These are phyloP conservation scores for Parnassius smintheus DNA, from an alignment of 2,888 invertebrate species.

Conservation along the genomic window DNA sequence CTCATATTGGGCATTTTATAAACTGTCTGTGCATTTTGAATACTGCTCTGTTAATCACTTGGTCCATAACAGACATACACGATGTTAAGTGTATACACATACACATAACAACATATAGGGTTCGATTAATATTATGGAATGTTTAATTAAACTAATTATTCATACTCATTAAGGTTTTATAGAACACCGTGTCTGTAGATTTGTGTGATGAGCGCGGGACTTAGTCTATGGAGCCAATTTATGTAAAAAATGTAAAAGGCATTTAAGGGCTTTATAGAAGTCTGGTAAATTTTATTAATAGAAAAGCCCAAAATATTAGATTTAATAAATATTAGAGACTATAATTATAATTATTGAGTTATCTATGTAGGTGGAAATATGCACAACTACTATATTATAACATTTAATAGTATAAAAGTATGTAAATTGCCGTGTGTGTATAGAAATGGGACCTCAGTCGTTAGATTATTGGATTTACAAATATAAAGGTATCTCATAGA, in stretches of 20 bases:
- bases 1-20: too few species aligned
- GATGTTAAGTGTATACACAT: neutral
- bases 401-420: neutral
- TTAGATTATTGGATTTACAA: conserved; percentile 1
- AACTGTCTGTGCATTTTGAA: too few species aligned
- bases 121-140: neutral
- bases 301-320: conserved; percentile 2
- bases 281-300: neutral
- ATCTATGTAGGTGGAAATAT: conserved; percentile 8
- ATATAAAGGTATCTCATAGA: neutral
- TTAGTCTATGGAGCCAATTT: neutral
- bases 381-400: conserved; percentile 11
- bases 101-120: neutral
- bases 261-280: neutral
- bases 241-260: neutral
- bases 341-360: conserved; percentile 3
- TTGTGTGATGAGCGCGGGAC: neutral
- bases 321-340: neutral
- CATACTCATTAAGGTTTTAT: conserved; percentile 16
- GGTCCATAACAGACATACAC: too few species aligned
- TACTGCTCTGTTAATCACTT: too few species aligned
- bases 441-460: conserved; percentile 1
- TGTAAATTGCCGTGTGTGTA: conserved; percentile 16
- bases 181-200: neutral
- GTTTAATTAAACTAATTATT: conserved; percentile 11